Evolutionary conservation across 1,140 invertebrate species (phyloP), one percentile per base, ranked within the genome.

Genomic region (Meloidogyne floridensis): DNA sequence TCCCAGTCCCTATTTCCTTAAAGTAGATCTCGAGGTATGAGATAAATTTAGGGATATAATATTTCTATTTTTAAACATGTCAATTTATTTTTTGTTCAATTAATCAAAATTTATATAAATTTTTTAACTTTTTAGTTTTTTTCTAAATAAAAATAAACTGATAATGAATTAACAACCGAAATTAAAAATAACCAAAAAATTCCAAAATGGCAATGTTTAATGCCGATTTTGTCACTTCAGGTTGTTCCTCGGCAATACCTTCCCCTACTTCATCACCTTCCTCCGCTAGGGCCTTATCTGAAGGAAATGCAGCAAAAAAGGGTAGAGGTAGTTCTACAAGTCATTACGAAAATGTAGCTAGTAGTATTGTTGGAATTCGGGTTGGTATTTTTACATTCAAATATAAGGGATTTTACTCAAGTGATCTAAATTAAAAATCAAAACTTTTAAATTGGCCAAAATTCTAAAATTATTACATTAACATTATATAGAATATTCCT

Each of bases 271-370:
- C 65, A n/a, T 47, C 72, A 74, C 18, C 53, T 54, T 47, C 72
- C n/a, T 54, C 53, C 7, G 72, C 72, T 74, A 65, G 59, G 10
- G 59, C 59, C n/a, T 65, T 65, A 65, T 65, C 59, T 65, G 59
- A 65, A 65, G 59, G 59, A 65, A 65, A 65, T 65, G 59, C 15
- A n/a, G n/a, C 15, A 65, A 65, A 65, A 65, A 65, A 65, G 59
- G 59, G 59, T 4, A 65, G 59, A 65, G 59, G 59, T 7, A 65
- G 59, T 65, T 65, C 59, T 65, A 65, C n/a, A 7, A 79, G 77
- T 43, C 59, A 51, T 32, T 79, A 79, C 51, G 77, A 79, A 47
- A 79, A 79, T 47, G 77, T 79, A n/a, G 77, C 32, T 51, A 79
- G 20, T 18, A 79, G 65, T 47, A 72, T 79, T 69, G 59, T n/a